Evolutionary conservation across 2,888 invertebrate genomes (phyloP), one percentile per base, ranked within the genome.

Genomic region (Apotomis betuletana): DNA sequence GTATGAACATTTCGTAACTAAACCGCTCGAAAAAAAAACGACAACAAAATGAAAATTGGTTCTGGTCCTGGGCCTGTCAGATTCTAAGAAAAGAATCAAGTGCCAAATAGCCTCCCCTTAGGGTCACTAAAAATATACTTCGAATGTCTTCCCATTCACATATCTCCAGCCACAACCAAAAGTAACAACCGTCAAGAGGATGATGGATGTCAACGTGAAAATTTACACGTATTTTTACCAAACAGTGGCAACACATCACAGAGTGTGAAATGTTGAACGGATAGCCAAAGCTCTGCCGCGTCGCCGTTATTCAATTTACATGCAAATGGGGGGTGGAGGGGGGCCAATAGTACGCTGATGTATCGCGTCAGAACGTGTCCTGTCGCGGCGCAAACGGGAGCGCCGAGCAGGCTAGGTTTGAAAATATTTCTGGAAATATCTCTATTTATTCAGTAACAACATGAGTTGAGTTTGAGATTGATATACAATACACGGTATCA

Each of bases 231-330:
- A 71, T 61, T 67, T 71, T 67, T 71, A 62, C 67, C 67, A 67
- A 67, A 67, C 67, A 51, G 15, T 9, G 51, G 64, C 71, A 65
- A 61, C 61, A 69, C 60, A 61, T 60, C 38, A 84, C 83, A 86
- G 77, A 70, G 83, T 80, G 83, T 80, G 83, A 78, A 80, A 83
- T 80, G 81, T 80, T 81, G 82, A 83, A 77, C 79, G 77, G 79
- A 79, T 76, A 82, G 84, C 86, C 85, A 84, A 85, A 86, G 87
- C 87, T 85, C 84, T 82, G 87, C 87, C 84, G 85, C 87, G 87
- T 85, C 87, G 85, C 83, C 89, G 90, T 92, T 93, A 93, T 93
- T 93, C 93, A 93, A 93, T 94, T 92, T 93, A 92, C 91, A 94
- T 94, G 93, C 91, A 93, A 94, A 94, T 91, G 85, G 85, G 80